Evolutionary conservation across 2,797 vertebrate genomes (phyloP), one percentile per base, ranked within the genome.

Genomic region (Catharus ustulatus): DNA sequence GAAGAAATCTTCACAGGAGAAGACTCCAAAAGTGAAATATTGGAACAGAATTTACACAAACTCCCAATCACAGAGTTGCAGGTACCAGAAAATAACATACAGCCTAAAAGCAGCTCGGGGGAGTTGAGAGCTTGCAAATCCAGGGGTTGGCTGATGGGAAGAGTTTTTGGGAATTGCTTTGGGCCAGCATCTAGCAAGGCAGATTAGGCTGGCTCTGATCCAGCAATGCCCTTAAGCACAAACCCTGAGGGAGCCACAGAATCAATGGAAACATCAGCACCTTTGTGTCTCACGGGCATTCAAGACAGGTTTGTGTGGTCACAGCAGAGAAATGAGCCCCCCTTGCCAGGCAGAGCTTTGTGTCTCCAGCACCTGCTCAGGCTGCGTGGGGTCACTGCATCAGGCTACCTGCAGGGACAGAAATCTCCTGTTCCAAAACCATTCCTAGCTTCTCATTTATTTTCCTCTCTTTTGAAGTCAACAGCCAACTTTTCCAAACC

Each of bases 401-500:
- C 67, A 38, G 73, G 51, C 76, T 84, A 63, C 42, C 22, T 4
- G 51, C 73, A 94, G 48, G 46, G 63, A 84, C 26, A 90, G 74
- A 63, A 46, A 84, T 59, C 69, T 87, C 57, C 54, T 76, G 2
- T 61, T 80, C 81, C 52, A 59, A 89, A 89, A 71, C 38, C 29
- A 15, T 27, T 67, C 74, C 67, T 67, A 71, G 61, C 58, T 74
- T 54, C 71, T 87, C 15, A 75, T 87, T 86, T 89, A 54, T 87
- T 91, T 86, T 77, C 40, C 36, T 58, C 49, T 81, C 85, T 94
- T 92, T 83, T 85, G 85, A 91, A 95, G 84, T 80, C 62, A 89
- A 81, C 23, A 64, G 62, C 71, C 86, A 86, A 23, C 36, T 81
- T 86, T 78, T 72, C 73, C 86, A 86, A 93, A 91, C 75, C 69